Percentiles rank a stretch among this genome's conserved stretches.
Conservation (phyloP, 2,888 invertebrate genomes). For the Ecdyonurus torrentis region DNA sequence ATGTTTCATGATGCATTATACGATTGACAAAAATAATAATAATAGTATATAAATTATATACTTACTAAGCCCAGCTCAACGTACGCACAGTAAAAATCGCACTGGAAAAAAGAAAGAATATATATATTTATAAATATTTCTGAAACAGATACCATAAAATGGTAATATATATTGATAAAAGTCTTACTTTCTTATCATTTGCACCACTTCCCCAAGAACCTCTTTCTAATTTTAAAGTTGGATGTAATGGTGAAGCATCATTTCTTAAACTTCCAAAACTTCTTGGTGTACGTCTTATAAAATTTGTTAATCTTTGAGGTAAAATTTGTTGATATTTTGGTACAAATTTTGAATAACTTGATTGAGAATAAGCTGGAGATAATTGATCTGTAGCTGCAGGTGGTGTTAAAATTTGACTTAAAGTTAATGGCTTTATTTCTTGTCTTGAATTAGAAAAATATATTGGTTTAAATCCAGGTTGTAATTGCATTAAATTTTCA, state of each 20-base stretch:
- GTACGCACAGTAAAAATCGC: background rate
- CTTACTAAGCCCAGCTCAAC: background rate
- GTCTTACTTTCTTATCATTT: background rate
- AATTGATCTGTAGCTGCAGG: background rate
- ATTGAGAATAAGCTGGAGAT: background rate
- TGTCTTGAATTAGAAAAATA: background rate
- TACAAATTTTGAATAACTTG: too few species aligned
- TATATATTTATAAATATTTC: background rate
- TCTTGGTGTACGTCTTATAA: background rate
- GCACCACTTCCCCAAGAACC: background rate
- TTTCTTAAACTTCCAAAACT: background rate
- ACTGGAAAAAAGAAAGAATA: background rate
- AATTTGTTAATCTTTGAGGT: background rate
- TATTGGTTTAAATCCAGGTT: too few species aligned
- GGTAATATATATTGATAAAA: background rate
- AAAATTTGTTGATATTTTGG: too few species aligned
- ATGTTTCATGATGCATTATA: too few species aligned
- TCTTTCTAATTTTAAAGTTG: background rate
- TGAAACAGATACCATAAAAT: too few species aligned
- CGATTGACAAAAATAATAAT: too few species aligned
- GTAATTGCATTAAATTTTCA: too few species aligned
- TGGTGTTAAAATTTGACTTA: background rate
- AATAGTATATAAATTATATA: too few species aligned
- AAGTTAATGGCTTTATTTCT: background rate
- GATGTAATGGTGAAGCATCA: background rate